phyloP scores from a whole-genome alignment of 2,797 vertebrate genomes.

The Austrolebias charrua region DNA sequence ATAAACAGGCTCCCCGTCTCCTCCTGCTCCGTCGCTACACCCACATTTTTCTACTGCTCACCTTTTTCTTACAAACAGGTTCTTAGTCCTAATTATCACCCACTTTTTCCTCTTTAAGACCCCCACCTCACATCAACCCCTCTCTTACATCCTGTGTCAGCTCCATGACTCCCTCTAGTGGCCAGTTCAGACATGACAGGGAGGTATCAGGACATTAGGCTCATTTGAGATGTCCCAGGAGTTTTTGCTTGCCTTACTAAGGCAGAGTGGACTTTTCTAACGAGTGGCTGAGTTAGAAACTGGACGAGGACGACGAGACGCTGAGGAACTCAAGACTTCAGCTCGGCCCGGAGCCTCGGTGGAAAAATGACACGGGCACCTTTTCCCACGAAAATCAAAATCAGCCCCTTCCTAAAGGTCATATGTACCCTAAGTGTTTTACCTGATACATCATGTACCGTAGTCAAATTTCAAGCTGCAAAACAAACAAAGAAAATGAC shows the following conservation, averaged over 20 bases:
- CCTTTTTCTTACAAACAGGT: constrained; percentile 19
- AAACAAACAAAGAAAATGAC: no score
- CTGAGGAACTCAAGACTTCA: constrained; percentile 65
- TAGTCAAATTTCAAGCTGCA: constrained; percentile 28
- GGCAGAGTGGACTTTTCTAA: constrained; percentile 14
- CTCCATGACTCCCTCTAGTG: constrained; percentile 70
- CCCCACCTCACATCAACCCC: not conserved
- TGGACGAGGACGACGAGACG: constrained; percentile 74
- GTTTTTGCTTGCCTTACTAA: constrained; percentile 26
- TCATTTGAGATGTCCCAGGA: constrained; percentile 25
- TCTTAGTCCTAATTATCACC: constrained; percentile 24
- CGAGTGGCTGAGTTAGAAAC: constrained; percentile 36
- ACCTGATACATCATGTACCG: constrained; percentile 29
- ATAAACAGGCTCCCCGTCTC: constrained; percentile 5
- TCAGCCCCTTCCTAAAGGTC: constrained; percentile 37
- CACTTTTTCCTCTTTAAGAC: constrained; percentile 18
- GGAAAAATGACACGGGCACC: constrained; percentile 70
- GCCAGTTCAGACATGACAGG: constrained; percentile 24
- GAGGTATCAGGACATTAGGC: constrained; percentile 14
- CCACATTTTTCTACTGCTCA: constrained; percentile 20
- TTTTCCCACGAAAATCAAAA: constrained; percentile 64
- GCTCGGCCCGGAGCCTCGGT: constrained; percentile 53
- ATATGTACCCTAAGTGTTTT: constrained; percentile 38
- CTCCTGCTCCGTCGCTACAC: not conserved
- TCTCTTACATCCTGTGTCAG: constrained; percentile 29